Base-by-base conservation (phyloP, 1,140 invertebrate species). In the Drosophila rhopaloa region DNA sequence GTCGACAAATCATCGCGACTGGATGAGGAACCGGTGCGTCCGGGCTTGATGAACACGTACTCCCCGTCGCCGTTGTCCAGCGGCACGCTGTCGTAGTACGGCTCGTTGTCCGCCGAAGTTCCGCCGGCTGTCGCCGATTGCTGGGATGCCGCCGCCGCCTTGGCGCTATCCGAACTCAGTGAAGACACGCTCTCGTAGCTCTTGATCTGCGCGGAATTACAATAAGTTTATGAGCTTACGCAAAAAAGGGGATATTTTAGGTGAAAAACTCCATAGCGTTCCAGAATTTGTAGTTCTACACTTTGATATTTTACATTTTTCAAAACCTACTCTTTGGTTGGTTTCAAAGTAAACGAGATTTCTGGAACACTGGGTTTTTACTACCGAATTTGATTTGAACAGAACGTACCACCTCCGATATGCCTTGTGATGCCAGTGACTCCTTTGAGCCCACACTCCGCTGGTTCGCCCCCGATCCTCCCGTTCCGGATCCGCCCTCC, bases 51-150 rank as follows among this genome's bases (percentile, higher is more conserved):
- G 90, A 96, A 95, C 75, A 96, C 95, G 91, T 96, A 96, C 93
- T 97, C 96, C 44, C 95, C 95, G 78, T 96, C 96, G 79, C 94
- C 94, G 71, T 95, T 94, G 88, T 97, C 96, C 50, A 95, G 93
- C 2, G 96, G 96, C 41, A 97, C 96, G 63, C 96, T 96, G 93
- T 97, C 96, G 79, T 97, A 97, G 80, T 96, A 96, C 6, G 96
- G 96, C 91, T 97, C 96, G 77, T 95, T 91, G 46, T 92, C 92
- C n/a, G 78, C 68, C 7, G 50, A 11, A 9, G 48, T 16, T 37
- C 35, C 50, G 5, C 82, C 76, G 51, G 77, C 62, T 51, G 77
- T 47, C 38, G 50, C 48, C n/a, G 50, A 53, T 41, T 78, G 83
- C 59, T 89, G 86, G 29, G 76, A 57, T 44, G 47, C 19, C 7